Percentiles rank a stretch among this genome's conserved stretches.
phyloP scores from a whole-genome alignment of 2,888 invertebrate species.

The Clitarchus hookeri region DNA sequence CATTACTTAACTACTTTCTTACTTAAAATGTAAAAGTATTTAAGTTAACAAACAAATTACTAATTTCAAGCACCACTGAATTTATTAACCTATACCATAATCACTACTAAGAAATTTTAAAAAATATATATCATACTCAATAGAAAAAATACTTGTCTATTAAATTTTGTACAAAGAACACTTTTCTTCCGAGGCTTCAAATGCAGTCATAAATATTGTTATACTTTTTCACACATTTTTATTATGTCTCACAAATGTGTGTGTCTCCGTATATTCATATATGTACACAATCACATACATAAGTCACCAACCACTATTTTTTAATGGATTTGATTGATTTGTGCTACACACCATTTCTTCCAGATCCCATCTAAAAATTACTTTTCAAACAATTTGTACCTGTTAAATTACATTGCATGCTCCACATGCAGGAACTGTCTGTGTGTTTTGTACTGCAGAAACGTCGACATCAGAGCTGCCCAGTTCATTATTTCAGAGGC shows the following conservation, averaged over 20 bases:
- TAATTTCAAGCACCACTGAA: neutral
- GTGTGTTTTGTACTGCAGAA: slow-evolving; percentile 14
- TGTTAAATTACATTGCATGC: neutral
- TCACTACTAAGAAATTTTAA: neutral
- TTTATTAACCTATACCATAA: neutral
- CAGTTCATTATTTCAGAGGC: neutral
- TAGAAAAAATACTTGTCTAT: neutral
- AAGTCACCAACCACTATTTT: neutral
- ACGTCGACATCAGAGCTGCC: neutral
- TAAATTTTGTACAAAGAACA: neutral
- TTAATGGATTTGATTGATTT: neutral
- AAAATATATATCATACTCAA: neutral
- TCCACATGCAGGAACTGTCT: slow-evolving; percentile 4
- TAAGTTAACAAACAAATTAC: neutral
- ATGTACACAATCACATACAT: neutral
- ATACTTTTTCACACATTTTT: neutral
- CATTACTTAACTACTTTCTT: neutral
- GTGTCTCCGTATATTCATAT: neutral
- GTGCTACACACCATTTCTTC: neutral
- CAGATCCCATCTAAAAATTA: neutral
- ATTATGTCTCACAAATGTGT: neutral
- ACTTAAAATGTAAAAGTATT: neutral
- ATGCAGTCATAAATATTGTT: neutral
- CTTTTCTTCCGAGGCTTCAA: neutral
- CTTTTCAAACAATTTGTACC: neutral